A percentile compares a stretch with the other conserved stretches of the same genome.
phyloP scores from a whole-genome alignment of 2,113 vertebrate genomes.

The Dicentrarchus labrax region DNA sequence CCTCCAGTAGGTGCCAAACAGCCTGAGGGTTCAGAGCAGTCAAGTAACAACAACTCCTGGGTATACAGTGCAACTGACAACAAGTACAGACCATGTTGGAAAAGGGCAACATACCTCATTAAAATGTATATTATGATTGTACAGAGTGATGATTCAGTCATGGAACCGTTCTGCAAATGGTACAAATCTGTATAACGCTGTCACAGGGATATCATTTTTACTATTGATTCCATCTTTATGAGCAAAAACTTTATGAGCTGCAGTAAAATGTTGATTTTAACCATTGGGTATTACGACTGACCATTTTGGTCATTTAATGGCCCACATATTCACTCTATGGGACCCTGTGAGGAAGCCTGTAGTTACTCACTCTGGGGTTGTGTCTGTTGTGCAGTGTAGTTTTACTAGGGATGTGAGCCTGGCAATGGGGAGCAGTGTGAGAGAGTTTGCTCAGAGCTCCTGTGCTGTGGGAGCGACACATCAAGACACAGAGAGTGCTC shows the following conservation, averaged over 20 bases:
- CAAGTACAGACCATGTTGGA: conserved; percentile 55
- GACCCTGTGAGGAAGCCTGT: conserved; percentile 51
- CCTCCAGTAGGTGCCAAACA: conserved; percentile 73
- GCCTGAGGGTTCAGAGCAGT: conserved; percentile 75
- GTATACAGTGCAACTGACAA: conserved; percentile 71
- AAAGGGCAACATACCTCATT: conserved; percentile 72
- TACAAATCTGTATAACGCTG: conserved; percentile 49
- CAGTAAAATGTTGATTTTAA: conserved; percentile 75
- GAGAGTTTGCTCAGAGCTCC: conserved; percentile 73
- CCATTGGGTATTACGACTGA: conserved; percentile 71
- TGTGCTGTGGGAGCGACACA: conserved; percentile 77
- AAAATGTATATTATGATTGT: conserved; percentile 60
- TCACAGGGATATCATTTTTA: conserved; percentile 54
- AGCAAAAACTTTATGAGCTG: conserved; percentile 69
- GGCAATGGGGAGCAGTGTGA: conserved; percentile 67
- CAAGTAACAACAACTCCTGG: conserved; percentile 77
- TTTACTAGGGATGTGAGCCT: conserved; percentile 59
- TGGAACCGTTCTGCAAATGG: conserved; percentile 52
- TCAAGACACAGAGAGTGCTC: conserved; percentile 80
- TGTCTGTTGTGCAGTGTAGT: conserved; percentile 47
- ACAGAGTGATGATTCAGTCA: conserved; percentile 54
- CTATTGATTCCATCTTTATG: conserved; percentile 71
- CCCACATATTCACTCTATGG: conserved; percentile 60
- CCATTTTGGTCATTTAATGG: conserved; percentile 73
- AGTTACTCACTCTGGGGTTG: conserved; percentile 58